Percentiles rank a stretch among this genome's conserved stretches.
These are phyloP conservation scores for Drosophila gunungcola DNA, from an alignment of 1,140 invertebrate species.

Conservation along the genomic window DNA sequence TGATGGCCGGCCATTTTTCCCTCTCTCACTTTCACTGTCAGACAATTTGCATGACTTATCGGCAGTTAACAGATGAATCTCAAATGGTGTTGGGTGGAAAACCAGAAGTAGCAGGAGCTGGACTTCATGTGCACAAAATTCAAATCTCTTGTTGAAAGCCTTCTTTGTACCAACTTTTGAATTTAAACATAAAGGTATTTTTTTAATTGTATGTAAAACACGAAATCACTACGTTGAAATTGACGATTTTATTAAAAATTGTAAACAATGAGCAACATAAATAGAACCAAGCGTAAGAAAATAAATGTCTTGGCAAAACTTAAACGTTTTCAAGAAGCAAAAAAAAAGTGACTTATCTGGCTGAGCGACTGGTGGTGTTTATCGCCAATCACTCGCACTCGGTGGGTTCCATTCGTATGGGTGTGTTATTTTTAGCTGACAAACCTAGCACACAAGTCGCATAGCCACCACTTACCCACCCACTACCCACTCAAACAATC, in stretches of 20 bases:
- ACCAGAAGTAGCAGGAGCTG: constrained; percentile 7
- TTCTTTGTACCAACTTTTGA: too few relatives aligned
- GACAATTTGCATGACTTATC: constrained; percentile 33
- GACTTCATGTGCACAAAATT: too few relatives aligned
- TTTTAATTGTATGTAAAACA: too few relatives aligned
- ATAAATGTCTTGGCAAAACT: constrained; percentile 17
- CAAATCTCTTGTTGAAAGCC: too few relatives aligned
- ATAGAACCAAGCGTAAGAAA: constrained; percentile 12
- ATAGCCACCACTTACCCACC: constrained; percentile 3
- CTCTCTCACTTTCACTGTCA: constrained; percentile 16
- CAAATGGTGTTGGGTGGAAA: constrained; percentile 9
- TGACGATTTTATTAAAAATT: constrained; percentile 27
- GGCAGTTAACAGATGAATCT: constrained; percentile 27
- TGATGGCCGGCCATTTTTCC: constrained; percentile 33
- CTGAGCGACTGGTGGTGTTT: constrained; percentile 30
- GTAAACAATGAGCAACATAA: constrained; percentile 15
- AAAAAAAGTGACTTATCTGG: constrained; percentile 31
- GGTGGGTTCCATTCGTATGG: neutral
- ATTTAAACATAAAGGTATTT: too few relatives aligned
- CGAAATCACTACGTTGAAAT: neutral
- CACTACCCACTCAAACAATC: constrained; percentile 24
- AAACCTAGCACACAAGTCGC: constrained; percentile 11
- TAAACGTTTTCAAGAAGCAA: constrained; percentile 1
- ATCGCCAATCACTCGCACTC: constrained; percentile 6
- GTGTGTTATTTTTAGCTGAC: constrained; percentile 38